These are phyloP conservation scores for Tubulanus polymorphus DNA, from an alignment of 2,888 invertebrate species.

Conservation along the genomic window DNA sequence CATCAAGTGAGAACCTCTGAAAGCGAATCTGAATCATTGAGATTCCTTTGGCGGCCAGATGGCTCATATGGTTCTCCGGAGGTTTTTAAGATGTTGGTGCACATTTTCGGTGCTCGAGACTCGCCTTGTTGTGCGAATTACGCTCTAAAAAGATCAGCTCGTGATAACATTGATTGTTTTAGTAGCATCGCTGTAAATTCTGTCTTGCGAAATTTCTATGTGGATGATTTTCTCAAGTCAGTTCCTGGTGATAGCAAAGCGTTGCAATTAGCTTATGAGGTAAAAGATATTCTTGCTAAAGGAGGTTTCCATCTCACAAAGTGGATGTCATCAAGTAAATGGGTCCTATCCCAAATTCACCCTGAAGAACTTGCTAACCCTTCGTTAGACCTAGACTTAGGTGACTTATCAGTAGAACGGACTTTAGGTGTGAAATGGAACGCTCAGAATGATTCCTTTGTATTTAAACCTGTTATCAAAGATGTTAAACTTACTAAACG, in stretches of 20 bases:
- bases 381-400: too few relatives aligned
- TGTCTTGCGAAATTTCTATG: background rate
- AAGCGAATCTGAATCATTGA: background rate
- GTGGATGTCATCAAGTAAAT: background rate
- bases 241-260: background rate
- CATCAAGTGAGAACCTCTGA: background rate
- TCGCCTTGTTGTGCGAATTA: slow-evolving; percentile 1
- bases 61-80: background rate
- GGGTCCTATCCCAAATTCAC: background rate
- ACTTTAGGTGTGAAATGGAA: slow-evolving; percentile 1
- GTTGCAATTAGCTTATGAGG: background rate
- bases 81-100: background rate
- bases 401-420: background rate
- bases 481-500: background rate
- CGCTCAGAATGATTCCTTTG: background rate
- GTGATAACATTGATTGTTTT: background rate
- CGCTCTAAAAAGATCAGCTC: background rate
- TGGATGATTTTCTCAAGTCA: background rate
- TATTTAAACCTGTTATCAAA: background rate
- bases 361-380: background rate
- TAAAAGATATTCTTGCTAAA: background rate
- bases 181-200: background rate
- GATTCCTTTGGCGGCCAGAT: background rate
- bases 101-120: background rate
- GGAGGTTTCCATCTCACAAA: slow-evolving; percentile 4